These are phyloP conservation scores for Pardalotus punctatus DNA, from an alignment of 2,113 vertebrate genomes.

Conservation along the genomic window DNA sequence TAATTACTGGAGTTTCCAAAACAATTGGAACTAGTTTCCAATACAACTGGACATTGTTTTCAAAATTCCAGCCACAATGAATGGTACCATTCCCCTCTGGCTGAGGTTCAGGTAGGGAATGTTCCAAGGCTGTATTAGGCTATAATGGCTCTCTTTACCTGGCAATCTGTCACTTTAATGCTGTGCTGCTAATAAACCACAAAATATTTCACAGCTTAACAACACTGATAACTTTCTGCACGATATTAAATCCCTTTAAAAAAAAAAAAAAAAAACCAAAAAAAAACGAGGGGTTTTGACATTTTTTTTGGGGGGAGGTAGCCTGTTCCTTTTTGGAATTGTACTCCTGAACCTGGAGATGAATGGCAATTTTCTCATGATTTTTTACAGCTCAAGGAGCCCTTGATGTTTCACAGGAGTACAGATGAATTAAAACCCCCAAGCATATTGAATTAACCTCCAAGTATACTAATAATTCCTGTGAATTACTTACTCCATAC, in stretches of 20 bases:
- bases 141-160: neutral
- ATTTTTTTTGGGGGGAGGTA: accelerated
- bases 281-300: neutral
- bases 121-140: neutral
- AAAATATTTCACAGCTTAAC: neutral
- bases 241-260: neutral
- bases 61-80: neutral
- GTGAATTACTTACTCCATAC: accelerated
- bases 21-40: neutral
- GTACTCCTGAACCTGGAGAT: neutral
- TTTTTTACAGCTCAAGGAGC: neutral
- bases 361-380: neutral
- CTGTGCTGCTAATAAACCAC: neutral
- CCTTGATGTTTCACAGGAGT: neutral
- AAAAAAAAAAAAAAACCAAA: too few relatives aligned
- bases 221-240: neutral
- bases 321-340: neutral
- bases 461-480: neutral
- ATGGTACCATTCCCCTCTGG: neutral
- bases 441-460: neutral
- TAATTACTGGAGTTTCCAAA: neutral
- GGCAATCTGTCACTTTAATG: neutral
- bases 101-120: neutral
- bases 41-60: neutral
- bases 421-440: neutral